Percentiles rank a stretch among this genome's conserved stretches.
Evolutionary conservation across 2,888 invertebrate genomes (phyloP).

Genomic region (Limnephilus rhombicus): DNA sequence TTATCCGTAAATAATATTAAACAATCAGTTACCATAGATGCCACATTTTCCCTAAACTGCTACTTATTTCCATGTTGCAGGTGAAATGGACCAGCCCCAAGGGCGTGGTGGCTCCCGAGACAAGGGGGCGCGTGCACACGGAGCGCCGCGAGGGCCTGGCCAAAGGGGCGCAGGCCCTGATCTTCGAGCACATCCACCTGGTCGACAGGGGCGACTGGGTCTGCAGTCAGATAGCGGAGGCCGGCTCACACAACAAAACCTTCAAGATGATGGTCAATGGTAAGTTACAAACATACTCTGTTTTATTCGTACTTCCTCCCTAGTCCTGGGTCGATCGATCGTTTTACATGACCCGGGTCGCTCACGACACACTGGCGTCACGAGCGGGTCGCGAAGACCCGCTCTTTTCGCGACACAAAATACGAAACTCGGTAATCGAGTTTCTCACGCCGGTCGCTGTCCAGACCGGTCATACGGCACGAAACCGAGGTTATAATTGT

Average conservation of each 20-base stretch:
- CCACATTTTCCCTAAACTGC: not conserved
- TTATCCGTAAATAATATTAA: not conserved
- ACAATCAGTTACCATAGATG: not conserved
- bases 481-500: too few species aligned
- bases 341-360: too few species aligned
- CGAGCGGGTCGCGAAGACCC: too few species aligned
- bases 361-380: too few species aligned
- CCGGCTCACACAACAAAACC: slow-evolving; percentile 69
- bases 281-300: slow-evolving; percentile 68
- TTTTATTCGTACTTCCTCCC: not conserved
- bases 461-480: too few species aligned
- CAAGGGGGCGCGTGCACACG: slow-evolving; percentile 73
- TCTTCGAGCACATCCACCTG: slow-evolving; percentile 73
- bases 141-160: slow-evolving; percentile 67
- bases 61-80: slow-evolving; percentile 39
- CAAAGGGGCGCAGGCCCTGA: slow-evolving; percentile 72
- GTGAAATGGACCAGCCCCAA: slow-evolving; percentile 72
- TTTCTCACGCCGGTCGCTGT: too few species aligned
- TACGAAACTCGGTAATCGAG: too few species aligned
- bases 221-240: slow-evolving; percentile 70
- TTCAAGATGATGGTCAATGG: slow-evolving; percentile 73
- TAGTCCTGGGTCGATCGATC: too few species aligned
- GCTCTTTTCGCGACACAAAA: too few species aligned
- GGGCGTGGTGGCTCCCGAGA: slow-evolving; percentile 71
- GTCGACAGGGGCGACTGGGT: slow-evolving; percentile 76